Conservation (phyloP, 2,113 vertebrate genomes). For the Podilymbus podiceps region DNA sequence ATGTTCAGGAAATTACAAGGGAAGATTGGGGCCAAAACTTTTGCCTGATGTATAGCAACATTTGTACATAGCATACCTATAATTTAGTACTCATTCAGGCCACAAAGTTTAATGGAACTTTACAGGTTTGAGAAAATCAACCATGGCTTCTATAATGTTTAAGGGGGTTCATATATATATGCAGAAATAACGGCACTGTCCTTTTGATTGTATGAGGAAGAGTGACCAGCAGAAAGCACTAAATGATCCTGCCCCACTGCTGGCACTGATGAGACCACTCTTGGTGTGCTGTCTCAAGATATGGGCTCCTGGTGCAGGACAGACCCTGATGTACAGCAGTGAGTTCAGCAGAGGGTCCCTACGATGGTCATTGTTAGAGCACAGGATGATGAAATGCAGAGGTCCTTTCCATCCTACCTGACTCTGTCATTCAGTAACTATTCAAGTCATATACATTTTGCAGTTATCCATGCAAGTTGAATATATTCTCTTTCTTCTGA, state of each 20-base stretch:
- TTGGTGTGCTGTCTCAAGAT: background rate
- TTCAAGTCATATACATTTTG: background rate
- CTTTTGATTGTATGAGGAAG: background rate
- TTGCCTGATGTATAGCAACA: background rate
- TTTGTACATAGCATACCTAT: background rate
- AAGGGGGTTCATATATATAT: no score
- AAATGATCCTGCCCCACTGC: background rate
- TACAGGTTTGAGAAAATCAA: background rate
- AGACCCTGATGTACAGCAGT: no score
- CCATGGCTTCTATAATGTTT: background rate
- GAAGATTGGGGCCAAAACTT: background rate
- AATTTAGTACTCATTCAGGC: background rate
- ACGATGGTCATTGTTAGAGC: background rate
- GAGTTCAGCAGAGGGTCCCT: background rate
- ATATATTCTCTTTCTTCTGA: background rate
- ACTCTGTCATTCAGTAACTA: background rate
- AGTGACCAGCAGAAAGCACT: background rate
- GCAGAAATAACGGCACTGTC: background rate
- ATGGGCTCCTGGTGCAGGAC: background rate
- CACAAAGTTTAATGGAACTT: background rate
- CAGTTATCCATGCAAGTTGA: background rate
- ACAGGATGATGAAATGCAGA: background rate
- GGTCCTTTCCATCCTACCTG: background rate
- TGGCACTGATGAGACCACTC: fast-evolving
- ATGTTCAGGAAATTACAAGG: background rate